Evolutionary conservation across 2,797 vertebrate genomes (phyloP).

Genomic region (Scyliorhinus canicula): DNA sequence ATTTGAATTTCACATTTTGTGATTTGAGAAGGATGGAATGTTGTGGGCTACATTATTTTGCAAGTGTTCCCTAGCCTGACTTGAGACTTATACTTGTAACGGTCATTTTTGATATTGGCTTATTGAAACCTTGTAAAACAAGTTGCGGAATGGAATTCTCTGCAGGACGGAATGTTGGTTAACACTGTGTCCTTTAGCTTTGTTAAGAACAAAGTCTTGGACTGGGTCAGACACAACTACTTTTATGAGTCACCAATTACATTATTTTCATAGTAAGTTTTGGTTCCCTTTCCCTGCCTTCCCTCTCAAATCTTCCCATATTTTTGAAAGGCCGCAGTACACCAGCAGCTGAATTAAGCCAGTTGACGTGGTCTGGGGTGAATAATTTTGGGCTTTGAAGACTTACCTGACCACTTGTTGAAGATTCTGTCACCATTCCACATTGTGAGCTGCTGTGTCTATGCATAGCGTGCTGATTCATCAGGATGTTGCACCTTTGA

Average conservation of each 20-base stretch:
- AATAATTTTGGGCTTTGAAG: background rate
- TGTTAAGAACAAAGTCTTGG: background rate
- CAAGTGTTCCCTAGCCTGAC: background rate
- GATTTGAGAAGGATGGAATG: background rate
- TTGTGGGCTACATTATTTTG: background rate
- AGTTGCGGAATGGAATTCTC: background rate
- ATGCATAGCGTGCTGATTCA: background rate
- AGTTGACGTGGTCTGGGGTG: background rate
- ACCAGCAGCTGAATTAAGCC: background rate
- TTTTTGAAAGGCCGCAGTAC: background rate
- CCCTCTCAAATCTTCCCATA: background rate
- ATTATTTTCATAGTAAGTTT: background rate
- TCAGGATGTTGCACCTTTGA: background rate
- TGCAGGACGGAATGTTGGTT: background rate
- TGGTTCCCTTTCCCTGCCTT: background rate
- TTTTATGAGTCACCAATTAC: background rate
- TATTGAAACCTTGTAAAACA: background rate
- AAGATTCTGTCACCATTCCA: background rate
- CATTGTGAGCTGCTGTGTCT: background rate
- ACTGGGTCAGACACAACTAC: background rate
- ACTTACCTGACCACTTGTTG: background rate
- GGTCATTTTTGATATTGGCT: background rate
- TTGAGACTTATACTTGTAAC: background rate
- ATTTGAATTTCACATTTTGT: background rate
- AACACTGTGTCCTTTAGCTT: background rate